Evolutionary conservation across 2,888 invertebrate species (phyloP).

Genomic region (Cyclophora albipunctata): DNA sequence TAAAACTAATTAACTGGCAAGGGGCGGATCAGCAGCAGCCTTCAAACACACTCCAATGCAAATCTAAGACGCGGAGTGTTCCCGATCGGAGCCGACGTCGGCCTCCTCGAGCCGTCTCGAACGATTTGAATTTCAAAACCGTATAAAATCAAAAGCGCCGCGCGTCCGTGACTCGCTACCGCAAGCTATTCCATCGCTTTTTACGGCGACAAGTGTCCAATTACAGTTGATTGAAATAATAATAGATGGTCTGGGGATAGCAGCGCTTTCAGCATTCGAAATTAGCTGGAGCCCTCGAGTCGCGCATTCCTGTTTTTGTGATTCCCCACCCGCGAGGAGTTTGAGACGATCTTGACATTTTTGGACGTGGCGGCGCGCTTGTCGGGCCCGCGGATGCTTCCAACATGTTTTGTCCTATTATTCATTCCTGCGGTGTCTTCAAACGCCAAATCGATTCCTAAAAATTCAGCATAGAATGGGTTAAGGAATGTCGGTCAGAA

Average conservation of each 20-base stretch:
- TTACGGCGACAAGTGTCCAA: slow-evolving; percentile 65
- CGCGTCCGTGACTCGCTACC: slow-evolving; percentile 38
- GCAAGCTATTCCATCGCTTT: slow-evolving; percentile 42
- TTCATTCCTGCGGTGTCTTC: slow-evolving; percentile 49
- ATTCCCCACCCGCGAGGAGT: slow-evolving; percentile 58
- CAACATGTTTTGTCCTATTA: slow-evolving; percentile 58
- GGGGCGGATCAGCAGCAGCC: not conserved
- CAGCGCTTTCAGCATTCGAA: slow-evolving; percentile 50
- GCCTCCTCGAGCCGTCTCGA: slow-evolving; percentile 26
- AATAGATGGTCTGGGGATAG: slow-evolving; percentile 43
- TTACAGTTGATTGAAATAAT: slow-evolving; percentile 68
- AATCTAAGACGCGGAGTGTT: not conserved
- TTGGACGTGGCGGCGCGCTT: slow-evolving; percentile 44
- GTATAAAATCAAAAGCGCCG: slow-evolving; percentile 45
- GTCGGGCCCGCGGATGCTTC: slow-evolving; percentile 44
- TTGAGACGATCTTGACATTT: slow-evolving; percentile 45
- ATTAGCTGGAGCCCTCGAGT: slow-evolving; percentile 27
- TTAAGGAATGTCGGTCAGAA: slow-evolving; percentile 36
- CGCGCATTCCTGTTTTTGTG: slow-evolving; percentile 39
- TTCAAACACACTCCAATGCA: not conserved
- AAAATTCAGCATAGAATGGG: slow-evolving; percentile 39
- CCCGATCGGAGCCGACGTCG: slow-evolving; percentile 4
- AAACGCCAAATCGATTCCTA: slow-evolving; percentile 44
- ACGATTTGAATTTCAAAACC: slow-evolving; percentile 49
- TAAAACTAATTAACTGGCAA: not conserved